Evolutionary conservation across 2,113 vertebrate genomes (phyloP).

Genomic region (Choloepus hoffmanni): DNA sequence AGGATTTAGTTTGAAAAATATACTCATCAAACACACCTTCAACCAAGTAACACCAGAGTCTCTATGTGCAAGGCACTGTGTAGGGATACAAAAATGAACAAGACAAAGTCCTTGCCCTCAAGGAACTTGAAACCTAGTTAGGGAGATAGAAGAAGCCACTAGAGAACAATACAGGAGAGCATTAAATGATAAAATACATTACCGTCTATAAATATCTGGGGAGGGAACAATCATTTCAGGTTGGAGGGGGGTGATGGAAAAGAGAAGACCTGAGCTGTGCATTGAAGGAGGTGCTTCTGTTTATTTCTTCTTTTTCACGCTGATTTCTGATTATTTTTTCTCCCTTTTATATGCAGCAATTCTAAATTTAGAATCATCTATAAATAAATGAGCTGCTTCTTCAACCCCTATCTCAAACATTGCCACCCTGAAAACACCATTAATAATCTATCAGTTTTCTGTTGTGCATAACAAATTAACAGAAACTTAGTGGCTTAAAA

Average conservation of each 20-base stretch:
- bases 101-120: neutral
- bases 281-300: neutral
- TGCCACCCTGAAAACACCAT: neutral
- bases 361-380: conserved; percentile 61
- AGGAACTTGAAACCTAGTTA: conserved; percentile 44
- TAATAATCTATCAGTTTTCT: neutral
- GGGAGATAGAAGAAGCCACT: conserved; percentile 21
- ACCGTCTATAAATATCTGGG: neutral
- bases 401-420: conserved; percentile 43
- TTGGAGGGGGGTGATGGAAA: neutral
- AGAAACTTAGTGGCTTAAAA: neutral
- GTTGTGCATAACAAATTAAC: neutral
- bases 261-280: neutral
- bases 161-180: neutral
- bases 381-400: conserved; percentile 52
- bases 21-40: neutral
- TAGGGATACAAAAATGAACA: conserved; percentile 18
- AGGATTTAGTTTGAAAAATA: neutral
- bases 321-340: neutral
- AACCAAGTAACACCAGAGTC: conserved; percentile 23
- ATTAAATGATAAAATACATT: conserved; percentile 52
- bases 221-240: neutral
- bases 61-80: conserved; percentile 9
- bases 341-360: neutral
- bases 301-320: neutral